These are phyloP conservation scores for Torymus auratus DNA, from an alignment of 2,888 invertebrate species.

Conservation along the genomic window DNA sequence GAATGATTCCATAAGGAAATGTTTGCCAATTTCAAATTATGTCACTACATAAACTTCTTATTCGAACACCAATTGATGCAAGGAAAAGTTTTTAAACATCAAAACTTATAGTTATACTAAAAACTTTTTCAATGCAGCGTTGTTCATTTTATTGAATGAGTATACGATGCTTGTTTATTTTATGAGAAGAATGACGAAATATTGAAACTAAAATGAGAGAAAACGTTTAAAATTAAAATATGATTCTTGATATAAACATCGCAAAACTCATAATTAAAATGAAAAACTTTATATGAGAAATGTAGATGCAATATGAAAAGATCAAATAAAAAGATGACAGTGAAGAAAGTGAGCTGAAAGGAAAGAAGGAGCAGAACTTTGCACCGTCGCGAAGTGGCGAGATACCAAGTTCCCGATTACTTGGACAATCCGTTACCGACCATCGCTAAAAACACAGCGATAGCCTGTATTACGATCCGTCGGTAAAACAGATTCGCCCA, in stretches of 20 bases:
- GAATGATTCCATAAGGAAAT: too few relatives aligned
- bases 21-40: too few relatives aligned
- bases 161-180: background rate
- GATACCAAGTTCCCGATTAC: background rate
- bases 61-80: too few relatives aligned
- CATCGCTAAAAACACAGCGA: too few relatives aligned
- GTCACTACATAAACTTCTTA: too few relatives aligned
- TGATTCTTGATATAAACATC: slow-evolving; percentile 9
- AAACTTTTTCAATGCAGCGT: too few relatives aligned
- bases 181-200: background rate
- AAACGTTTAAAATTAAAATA: background rate
- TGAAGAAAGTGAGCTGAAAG: slow-evolving; percentile 25
- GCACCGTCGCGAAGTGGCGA: slow-evolving; percentile 32
- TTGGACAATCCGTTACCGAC: too few relatives aligned
- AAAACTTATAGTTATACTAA: too few relatives aligned
- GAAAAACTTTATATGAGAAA: background rate
- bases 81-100: too few relatives aligned
- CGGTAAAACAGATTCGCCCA: too few relatives aligned
- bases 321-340: slow-evolving; percentile 17
- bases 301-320: background rate
- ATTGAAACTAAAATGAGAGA: background rate
- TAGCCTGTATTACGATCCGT: too few relatives aligned
- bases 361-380: slow-evolving; percentile 31
- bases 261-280: background rate
- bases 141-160: background rate